Evolutionary conservation across 2,888 invertebrate species (phyloP).

Genomic region (Exocentrus adspersus): DNA sequence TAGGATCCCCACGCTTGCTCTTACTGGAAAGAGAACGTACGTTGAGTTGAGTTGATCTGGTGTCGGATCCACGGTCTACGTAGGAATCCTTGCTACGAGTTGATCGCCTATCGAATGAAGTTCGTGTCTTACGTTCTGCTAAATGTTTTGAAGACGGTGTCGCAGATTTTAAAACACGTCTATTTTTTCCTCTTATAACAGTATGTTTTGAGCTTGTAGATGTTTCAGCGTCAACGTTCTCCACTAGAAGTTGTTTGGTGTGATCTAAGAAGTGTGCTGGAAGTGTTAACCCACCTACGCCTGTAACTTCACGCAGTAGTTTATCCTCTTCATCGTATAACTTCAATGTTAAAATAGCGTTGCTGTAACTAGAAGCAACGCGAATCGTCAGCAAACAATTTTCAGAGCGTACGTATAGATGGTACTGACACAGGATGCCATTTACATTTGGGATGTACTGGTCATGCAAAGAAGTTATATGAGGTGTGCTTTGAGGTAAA

Average conservation of each 20-base stretch:
- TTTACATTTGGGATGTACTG: slow-evolving; percentile 43
- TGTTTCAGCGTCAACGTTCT: too few species aligned
- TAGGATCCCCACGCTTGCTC: not conserved
- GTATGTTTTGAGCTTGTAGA: not conserved
- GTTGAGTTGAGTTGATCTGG: too few species aligned
- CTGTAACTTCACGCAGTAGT: slow-evolving; percentile 25
- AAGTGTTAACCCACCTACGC: not conserved
- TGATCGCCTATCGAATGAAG: too few species aligned
- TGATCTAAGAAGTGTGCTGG: not conserved
- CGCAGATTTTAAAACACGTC: too few species aligned
- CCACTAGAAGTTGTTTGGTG: too few species aligned
- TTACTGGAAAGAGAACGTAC: too few species aligned
- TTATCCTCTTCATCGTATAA: slow-evolving; percentile 36
- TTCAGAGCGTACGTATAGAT: slow-evolving; percentile 18
- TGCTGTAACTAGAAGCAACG: slow-evolving; percentile 33
- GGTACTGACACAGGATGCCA: slow-evolving; percentile 39
- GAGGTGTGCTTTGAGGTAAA: slow-evolving; percentile 17
- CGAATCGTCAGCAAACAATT: slow-evolving; percentile 33
- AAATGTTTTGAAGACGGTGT: too few species aligned
- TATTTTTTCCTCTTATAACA: too few species aligned
- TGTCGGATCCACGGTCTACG: too few species aligned
- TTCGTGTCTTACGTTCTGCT: too few species aligned
- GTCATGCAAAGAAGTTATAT: slow-evolving; percentile 27
- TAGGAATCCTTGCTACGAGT: too few species aligned
- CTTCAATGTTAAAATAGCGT: slow-evolving; percentile 37